Base-by-base conservation (phyloP, 1,140 invertebrate genomes). In the Trichonephila inaurata region DNA sequence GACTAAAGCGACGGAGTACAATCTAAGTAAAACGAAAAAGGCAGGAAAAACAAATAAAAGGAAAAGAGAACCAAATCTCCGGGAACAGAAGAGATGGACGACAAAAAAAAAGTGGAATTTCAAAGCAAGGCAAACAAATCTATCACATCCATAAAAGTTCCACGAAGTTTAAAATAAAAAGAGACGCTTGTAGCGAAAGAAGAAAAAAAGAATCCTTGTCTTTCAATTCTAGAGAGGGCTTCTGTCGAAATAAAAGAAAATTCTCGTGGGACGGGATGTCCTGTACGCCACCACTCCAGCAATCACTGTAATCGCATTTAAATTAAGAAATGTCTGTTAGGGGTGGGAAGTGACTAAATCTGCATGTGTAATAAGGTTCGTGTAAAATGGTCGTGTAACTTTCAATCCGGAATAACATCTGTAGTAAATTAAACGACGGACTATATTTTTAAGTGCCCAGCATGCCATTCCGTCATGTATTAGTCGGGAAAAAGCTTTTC, bases 111-210 rank as follows among this genome's bases (percentile, higher is more conserved):
- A 51, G 51, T 61, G 5, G 72, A 91, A 82, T 82, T 91, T 61
- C 72, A 64, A 81, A 82, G 28, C 51, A 62, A 81, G 60, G 72
- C 72, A 91, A 91, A 91, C 72, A 82, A 91, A 91, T 82, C 72
- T 83, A 72, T 82, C 89, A 91, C 58, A 91, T 82, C 72, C 89
- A 82, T 91, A 91, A 89, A 91, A 91, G 72, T 91, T 91, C 82
- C 60, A 91, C 58, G 89, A 82, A 91, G 8, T 82, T 40, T 14
- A 5, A 64, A 82, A 82, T 62, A 82, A 81, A 91, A 82, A 91
- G 88, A 28, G 24, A 82, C 33, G 5, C 2, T 88, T 66, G 16
- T 21, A n/a, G 2, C 33, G 28, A 18, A 33, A 89, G 8, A 58
- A 91, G n/a, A 28, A 28, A 91, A 91, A 91, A 82, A 62, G 33